Evolutionary conservation across 2,888 invertebrate genomes (phyloP).

Genomic region (Andrena trimmerana): DNA sequence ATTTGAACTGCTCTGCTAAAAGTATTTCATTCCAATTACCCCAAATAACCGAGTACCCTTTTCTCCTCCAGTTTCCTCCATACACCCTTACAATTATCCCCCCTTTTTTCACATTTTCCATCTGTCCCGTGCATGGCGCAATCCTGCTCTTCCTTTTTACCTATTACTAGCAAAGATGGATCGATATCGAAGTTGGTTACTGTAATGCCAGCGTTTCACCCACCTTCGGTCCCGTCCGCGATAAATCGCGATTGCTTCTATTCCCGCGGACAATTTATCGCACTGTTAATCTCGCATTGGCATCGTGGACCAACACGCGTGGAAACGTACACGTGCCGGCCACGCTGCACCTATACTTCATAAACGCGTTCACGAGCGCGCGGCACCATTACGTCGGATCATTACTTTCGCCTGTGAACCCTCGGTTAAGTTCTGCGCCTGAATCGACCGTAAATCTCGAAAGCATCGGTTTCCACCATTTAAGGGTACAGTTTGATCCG

Average conservation of each 20-base stretch:
- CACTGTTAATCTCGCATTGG: conserved; percentile 47
- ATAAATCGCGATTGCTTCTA: conserved; percentile 57
- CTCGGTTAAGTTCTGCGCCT: conserved; percentile 16
- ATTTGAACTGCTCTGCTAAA: too few species aligned
- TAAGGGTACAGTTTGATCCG: conserved; percentile 29
- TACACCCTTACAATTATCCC: too few species aligned
- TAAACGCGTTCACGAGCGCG: conserved; percentile 5
- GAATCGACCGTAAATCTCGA: conserved; percentile 50
- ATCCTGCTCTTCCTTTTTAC: background rate
- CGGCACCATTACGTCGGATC: conserved; percentile 23
- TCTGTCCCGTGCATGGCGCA: too few species aligned
- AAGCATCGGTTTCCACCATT: conserved; percentile 50
- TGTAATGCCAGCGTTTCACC: conserved; percentile 34
- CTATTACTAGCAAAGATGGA: conserved; percentile 5
- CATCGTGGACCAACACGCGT: conserved; percentile 24
- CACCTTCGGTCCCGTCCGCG: conserved; percentile 41
- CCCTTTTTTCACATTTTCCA: too few species aligned
- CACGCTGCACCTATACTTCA: conserved; percentile 5
- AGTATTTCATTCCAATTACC: too few species aligned
- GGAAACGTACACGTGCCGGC: conserved; percentile 18
- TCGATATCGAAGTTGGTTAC: conserved; percentile 38
- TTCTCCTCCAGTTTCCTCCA: too few species aligned
- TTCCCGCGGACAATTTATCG: conserved; percentile 58
- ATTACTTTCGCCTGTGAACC: conserved; percentile 46
- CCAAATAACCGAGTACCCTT: too few species aligned